phyloP scores from a whole-genome alignment of 1,140 invertebrate genomes.

The Mactra quadrangularis region DNA sequence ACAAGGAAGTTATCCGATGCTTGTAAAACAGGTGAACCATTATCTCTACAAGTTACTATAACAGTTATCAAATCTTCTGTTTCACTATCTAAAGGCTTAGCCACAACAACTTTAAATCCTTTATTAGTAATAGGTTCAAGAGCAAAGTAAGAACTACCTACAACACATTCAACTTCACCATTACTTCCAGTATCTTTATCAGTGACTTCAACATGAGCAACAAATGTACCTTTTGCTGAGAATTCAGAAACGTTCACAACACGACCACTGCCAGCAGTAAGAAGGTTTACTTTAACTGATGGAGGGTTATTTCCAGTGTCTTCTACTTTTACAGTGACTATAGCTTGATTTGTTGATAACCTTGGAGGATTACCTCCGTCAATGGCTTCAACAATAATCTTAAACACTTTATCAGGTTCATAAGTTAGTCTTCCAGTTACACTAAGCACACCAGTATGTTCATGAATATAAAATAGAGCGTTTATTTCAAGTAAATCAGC shows the following conservation, averaged over 20 bases:
- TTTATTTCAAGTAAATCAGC: conserved; percentile 62
- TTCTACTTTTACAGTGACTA: conserved; percentile 87
- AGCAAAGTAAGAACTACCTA: conserved; percentile 65
- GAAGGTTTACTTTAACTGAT: conserved; percentile 87
- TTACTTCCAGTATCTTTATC: conserved; percentile 75
- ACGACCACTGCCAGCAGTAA: conserved; percentile 66
- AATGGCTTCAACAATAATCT: conserved; percentile 80
- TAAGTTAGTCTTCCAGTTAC: conserved; percentile 83
- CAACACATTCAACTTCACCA: conserved; percentile 71
- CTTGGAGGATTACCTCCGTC: conserved; percentile 83
- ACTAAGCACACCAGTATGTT: conserved; percentile 69
- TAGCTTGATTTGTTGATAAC: conserved; percentile 85
- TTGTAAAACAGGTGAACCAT: conserved; percentile 93
- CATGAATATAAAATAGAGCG: conserved; percentile 83
- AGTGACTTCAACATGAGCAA: conserved; percentile 74
- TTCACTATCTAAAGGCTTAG: conserved; percentile 96
- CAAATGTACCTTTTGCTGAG: conserved; percentile 66
- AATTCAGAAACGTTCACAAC: conserved; percentile 81
- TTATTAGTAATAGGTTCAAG: conserved; percentile 66
- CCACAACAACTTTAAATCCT: conserved; percentile 87
- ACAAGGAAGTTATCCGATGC: conserved; percentile 96
- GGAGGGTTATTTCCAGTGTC: conserved; percentile 98
- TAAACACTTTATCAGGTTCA: conserved; percentile 69
- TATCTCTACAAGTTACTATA: conserved; percentile 96
- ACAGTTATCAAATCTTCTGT: conserved; percentile 91